Evolutionary conservation across 2,113 vertebrate species (phyloP).

Genomic region (Pachyramphus minor): DNA sequence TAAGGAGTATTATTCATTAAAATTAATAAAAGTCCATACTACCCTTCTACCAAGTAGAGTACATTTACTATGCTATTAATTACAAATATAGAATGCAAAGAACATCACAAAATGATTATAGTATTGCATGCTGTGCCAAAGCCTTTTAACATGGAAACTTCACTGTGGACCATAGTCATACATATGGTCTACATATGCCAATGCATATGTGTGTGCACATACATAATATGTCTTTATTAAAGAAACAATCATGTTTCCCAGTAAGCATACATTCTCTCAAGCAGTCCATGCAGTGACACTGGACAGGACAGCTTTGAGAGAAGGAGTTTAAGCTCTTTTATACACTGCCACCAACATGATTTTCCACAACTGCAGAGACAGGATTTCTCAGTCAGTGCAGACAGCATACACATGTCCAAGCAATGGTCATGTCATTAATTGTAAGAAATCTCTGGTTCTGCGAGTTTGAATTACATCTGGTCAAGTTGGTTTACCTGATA

Average conservation of each 20-base stretch:
- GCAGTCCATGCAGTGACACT: background rate
- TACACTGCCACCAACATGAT: fast-evolving
- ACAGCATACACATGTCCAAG: background rate
- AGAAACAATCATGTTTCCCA: background rate
- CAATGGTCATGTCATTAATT: background rate
- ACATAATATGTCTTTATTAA: background rate
- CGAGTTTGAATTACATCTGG: background rate
- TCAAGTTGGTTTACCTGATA: background rate
- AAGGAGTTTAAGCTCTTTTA: background rate
- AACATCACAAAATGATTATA: background rate
- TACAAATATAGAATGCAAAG: background rate
- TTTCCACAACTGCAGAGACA: background rate
- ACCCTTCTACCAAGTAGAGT: background rate
- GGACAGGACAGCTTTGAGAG: background rate
- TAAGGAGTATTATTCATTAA: background rate
- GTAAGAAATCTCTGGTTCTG: background rate
- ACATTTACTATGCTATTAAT: background rate
- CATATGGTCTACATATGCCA: background rate
- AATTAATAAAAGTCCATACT: background rate
- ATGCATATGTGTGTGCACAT: fast-evolving
- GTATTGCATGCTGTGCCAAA: background rate
- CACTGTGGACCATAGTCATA: background rate
- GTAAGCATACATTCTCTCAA: background rate
- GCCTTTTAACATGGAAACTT: background rate
- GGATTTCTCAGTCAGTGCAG: background rate